Conservation (phyloP, 2,797 vertebrate genomes). For the Peromyscus attwateri region DNA sequence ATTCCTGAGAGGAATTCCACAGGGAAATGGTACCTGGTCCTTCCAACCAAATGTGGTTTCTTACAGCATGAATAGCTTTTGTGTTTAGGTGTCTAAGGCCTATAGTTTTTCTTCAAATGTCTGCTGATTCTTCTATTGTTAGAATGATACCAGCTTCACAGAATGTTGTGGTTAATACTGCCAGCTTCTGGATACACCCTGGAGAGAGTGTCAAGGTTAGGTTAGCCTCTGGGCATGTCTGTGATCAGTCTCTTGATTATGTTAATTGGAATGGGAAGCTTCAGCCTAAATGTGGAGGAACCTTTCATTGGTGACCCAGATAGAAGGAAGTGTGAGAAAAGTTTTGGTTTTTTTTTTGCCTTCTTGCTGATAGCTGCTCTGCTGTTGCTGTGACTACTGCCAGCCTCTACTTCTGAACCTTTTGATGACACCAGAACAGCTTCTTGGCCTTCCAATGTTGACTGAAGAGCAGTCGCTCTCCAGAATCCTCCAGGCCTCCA, state of each 20-base stretch:
- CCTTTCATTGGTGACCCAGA: background rate
- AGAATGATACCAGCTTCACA: fast-evolving
- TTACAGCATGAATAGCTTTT: fast-evolving
- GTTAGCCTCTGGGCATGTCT: background rate
- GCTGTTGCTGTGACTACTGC: too few relatives aligned
- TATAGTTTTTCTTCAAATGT: fast-evolving
- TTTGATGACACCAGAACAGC: too few relatives aligned
- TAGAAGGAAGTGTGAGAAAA: background rate
- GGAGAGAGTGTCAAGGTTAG: too few relatives aligned
- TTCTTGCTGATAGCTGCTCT: too few relatives aligned
- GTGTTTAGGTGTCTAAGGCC: fast-evolving
- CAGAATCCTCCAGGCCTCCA: too few relatives aligned
- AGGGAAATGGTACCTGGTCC: too few relatives aligned
- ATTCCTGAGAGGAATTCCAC: fast-evolving
- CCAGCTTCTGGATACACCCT: background rate
- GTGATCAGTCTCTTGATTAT: background rate
- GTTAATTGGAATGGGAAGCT: background rate
- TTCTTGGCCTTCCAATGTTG: too few relatives aligned
- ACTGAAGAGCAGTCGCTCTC: too few relatives aligned
- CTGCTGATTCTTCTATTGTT: fast-evolving
- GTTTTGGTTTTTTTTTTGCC: too few relatives aligned
- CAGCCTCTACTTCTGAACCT: too few relatives aligned
- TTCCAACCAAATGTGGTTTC: fast-evolving
- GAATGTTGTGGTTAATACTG: background rate
- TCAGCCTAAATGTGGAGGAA: background rate